Conservation (phyloP, 2,113 vertebrate species). For the Sturnus vulgaris region DNA sequence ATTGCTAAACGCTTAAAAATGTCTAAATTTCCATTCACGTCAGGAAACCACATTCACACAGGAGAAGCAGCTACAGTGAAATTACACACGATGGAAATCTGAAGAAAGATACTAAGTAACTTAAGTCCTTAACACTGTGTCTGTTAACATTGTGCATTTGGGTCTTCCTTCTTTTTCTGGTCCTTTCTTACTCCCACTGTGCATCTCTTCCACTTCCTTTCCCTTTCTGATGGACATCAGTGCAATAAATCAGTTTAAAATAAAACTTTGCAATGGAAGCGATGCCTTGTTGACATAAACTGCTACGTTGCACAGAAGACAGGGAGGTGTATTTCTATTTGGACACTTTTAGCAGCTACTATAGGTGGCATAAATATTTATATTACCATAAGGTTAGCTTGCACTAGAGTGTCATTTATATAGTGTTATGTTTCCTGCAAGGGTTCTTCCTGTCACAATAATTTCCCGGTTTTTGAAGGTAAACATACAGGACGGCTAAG, state of each 20-base stretch:
- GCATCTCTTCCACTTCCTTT: not conserved
- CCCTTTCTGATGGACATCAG: not conserved
- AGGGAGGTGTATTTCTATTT: not conserved
- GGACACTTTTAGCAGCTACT: not conserved
- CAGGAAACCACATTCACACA: not conserved
- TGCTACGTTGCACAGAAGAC: not conserved
- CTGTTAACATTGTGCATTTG: too few relatives aligned
- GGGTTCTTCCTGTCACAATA: slow-evolving; percentile 25
- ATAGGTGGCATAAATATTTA: slow-evolving; percentile 10
- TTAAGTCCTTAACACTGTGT: accelerated
- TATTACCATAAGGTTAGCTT: slow-evolving; percentile 34
- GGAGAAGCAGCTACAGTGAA: not conserved
- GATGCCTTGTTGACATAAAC: not conserved
- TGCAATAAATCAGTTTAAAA: not conserved
- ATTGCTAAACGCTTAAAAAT: not conserved
- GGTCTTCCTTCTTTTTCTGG: not conserved
- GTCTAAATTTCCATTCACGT: not conserved
- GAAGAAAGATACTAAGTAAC: not conserved
- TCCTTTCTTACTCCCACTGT: not conserved
- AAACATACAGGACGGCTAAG: not conserved
- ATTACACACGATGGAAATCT: not conserved
- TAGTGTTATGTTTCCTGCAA: slow-evolving; percentile 37
- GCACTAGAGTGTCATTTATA: not conserved
- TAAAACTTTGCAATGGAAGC: not conserved
- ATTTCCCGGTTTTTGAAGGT: slow-evolving; percentile 18